Conservation (phyloP, 2,113 vertebrate genomes). For the Oophaga pumilio region DNA sequence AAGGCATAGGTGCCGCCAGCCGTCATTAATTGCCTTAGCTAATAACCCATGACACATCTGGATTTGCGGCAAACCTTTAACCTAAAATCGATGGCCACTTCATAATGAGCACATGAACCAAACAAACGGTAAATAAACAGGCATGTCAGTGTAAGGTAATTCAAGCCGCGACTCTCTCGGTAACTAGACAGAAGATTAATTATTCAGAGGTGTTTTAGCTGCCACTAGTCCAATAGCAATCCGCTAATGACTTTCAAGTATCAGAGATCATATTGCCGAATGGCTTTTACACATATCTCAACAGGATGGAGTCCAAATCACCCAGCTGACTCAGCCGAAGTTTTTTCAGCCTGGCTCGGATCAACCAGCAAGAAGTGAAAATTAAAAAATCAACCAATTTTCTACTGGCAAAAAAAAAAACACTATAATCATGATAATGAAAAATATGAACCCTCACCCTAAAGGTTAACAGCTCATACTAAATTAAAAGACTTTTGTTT, state of each 20-base stretch:
- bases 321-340: neutral
- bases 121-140: conserved; percentile 68
- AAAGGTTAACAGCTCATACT: neutral
- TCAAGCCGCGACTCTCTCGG: conserved; percentile 64
- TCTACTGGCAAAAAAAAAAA: neutral
- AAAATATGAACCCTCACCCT: neutral
- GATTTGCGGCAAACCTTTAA: conserved; percentile 59
- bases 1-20: neutral
- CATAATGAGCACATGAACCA: conserved; percentile 64
- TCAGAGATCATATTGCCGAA: neutral
- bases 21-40: conserved; percentile 45
- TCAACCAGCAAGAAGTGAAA: neutral
- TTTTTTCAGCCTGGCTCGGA: neutral
- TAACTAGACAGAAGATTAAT: conserved; percentile 67
- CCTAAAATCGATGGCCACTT: conserved; percentile 62
- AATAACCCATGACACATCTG: conserved; percentile 55
- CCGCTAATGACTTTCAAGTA: conserved; percentile 54
- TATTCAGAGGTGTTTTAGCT: conserved; percentile 62
- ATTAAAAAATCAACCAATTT: neutral
- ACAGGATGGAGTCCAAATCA: neutral
- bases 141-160: conserved; percentile 65
- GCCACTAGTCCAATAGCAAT: conserved; percentile 57
- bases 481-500: neutral
- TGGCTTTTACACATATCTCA: neutral
- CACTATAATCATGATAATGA: neutral